phyloP scores from a whole-genome alignment of 2,888 invertebrate genomes.

The Eurytoma californica region DNA sequence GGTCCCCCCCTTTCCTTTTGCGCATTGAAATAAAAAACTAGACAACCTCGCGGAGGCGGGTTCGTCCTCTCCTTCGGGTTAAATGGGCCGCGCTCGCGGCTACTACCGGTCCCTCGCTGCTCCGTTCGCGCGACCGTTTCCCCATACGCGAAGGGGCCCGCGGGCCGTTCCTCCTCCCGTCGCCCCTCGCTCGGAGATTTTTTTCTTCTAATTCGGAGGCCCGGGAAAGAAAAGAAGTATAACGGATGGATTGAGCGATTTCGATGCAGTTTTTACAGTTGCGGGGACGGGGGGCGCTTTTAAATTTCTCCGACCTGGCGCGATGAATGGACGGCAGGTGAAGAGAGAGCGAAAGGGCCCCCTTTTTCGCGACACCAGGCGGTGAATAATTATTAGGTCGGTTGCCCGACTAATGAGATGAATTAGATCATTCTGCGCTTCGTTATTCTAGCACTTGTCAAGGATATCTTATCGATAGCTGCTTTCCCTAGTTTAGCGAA shows the following conservation, averaged over 20 bases:
- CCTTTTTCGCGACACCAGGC: background rate
- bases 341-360: background rate
- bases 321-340: background rate
- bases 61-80: constrained; percentile 5
- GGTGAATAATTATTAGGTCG: background rate
- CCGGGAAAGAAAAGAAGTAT: background rate
- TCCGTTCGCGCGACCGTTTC: background rate
- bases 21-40: constrained; percentile 24
- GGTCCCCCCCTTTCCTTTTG: background rate
- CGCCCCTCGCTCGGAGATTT: background rate
- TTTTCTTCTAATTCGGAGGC: constrained; percentile 1
- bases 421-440: background rate
- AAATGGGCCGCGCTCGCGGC: background rate
- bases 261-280: constrained; percentile 25
- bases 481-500: too few species aligned
- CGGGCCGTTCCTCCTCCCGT: background rate
- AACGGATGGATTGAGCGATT: constrained; percentile 34
- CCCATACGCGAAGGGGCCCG: too few species aligned
- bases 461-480: too few species aligned
- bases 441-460: too few species aligned
- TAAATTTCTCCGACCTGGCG: background rate
- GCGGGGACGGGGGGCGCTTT: background rate
- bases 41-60: constrained; percentile 6
- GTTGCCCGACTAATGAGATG: background rate
- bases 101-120: constrained; percentile 16